Evolutionary conservation across 2,888 invertebrate genomes (phyloP).

Genomic region (Monochamus alternatus): DNA sequence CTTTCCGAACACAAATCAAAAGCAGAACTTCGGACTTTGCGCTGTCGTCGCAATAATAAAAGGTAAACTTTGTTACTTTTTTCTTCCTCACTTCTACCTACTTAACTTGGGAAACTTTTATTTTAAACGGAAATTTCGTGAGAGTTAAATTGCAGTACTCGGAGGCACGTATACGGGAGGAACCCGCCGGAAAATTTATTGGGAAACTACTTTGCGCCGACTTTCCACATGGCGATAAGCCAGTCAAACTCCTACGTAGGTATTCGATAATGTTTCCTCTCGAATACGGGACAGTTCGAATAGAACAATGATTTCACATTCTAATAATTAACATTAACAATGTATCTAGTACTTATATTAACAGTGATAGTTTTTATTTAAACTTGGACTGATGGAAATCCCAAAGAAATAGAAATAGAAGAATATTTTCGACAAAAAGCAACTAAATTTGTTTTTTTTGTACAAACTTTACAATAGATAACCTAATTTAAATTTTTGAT

Average conservation of each 20-base stretch:
- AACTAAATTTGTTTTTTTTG: no score
- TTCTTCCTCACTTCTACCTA: conserved; percentile 29
- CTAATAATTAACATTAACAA: no score
- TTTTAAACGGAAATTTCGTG: conserved; percentile 24
- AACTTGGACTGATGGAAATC: no score
- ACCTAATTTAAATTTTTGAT: no score
- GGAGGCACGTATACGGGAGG: not conserved
- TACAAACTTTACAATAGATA: no score
- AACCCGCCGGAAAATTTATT: conserved; percentile 5
- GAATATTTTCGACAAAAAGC: no score
- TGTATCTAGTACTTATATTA: no score
- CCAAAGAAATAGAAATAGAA: no score
- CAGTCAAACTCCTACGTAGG: not conserved
- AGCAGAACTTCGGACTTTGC: conserved; percentile 39
- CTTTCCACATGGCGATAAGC: not conserved
- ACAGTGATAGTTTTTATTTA: no score
- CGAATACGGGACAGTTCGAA: no score
- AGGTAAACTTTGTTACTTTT: conserved; percentile 35
- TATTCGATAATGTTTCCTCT: not conserved
- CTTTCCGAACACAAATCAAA: conserved; percentile 42
- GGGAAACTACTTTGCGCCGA: not conserved
- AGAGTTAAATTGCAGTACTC: conserved; percentile 3
- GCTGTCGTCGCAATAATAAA: conserved; percentile 41
- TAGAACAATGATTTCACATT: no score
- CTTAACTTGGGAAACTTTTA: conserved; percentile 24